Evolutionary conservation across 2,113 vertebrate species (phyloP).

Genomic region (Chloropsis hardwickii): DNA sequence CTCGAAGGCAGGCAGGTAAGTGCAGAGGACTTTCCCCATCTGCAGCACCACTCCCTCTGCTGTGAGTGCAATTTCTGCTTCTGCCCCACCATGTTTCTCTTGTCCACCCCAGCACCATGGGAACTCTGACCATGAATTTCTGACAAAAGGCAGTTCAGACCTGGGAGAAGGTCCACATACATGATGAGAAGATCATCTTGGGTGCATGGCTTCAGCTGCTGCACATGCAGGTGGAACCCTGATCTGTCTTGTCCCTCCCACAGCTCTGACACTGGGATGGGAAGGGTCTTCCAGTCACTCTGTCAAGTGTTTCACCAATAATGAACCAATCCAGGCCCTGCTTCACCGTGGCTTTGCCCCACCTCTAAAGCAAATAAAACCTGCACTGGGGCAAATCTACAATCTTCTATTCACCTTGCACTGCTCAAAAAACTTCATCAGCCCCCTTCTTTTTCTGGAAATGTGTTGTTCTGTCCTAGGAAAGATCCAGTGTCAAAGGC

Average conservation of each 20-base stretch:
- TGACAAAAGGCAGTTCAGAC: background rate
- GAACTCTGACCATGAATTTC: background rate
- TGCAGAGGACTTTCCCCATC: background rate
- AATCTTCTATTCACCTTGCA: background rate
- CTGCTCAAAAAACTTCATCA: background rate
- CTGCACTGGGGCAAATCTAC: background rate
- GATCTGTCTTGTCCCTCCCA: background rate
- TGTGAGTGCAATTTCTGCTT: background rate
- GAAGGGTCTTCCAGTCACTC: background rate
- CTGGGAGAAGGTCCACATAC: background rate
- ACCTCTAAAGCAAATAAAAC: background rate
- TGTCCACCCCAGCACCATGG: background rate
- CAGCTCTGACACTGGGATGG: background rate
- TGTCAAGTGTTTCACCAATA: background rate
- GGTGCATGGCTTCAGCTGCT: background rate
- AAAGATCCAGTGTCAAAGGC: background rate
- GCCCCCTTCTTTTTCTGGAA: background rate
- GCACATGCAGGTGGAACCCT: background rate
- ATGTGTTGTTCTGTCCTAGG: background rate
- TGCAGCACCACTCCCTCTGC: background rate
- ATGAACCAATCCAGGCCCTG: background rate
- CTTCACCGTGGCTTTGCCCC: background rate
- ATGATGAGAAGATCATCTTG: background rate
- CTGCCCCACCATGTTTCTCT: fast-evolving
- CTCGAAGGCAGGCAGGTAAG: background rate